Evolutionary conservation across 2,888 invertebrate species (phyloP).

Genomic region (Melipona beecheii): DNA sequence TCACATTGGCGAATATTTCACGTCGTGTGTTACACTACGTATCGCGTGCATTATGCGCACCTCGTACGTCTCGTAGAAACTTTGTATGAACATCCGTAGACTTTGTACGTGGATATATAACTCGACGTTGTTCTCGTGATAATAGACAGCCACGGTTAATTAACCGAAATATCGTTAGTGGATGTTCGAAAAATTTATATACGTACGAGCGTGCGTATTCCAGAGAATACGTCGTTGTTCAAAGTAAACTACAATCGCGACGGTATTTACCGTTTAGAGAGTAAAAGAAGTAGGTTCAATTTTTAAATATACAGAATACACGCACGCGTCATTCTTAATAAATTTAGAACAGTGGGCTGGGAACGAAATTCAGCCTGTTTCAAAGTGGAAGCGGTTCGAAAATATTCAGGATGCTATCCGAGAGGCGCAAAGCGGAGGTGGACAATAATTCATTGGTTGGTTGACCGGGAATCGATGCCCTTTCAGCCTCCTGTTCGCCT

Average conservation of each 20-base stretch:
- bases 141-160: background rate
- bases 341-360: too few relatives aligned
- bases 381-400: background rate
- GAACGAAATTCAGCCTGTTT: background rate
- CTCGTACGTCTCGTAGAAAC: background rate
- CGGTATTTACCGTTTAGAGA: too few relatives aligned
- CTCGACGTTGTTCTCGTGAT: background rate
- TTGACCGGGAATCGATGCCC: slow-evolving; percentile 36
- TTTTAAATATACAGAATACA: background rate
- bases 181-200: too few relatives aligned
- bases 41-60: background rate
- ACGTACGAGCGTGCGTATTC: too few relatives aligned
- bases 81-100: background rate
- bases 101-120: background rate
- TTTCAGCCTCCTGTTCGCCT: slow-evolving; percentile 15
- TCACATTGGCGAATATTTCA: background rate
- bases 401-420: background rate
- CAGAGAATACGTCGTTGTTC: too few relatives aligned
- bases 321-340: background rate
- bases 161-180: too few relatives aligned
- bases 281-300: background rate
- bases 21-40: background rate
- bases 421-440: background rate
- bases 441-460: slow-evolving; percentile 35
- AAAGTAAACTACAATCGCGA: too few relatives aligned